Base-by-base conservation (phyloP, 2,888 invertebrate genomes). In the Euplexia lucipara region DNA sequence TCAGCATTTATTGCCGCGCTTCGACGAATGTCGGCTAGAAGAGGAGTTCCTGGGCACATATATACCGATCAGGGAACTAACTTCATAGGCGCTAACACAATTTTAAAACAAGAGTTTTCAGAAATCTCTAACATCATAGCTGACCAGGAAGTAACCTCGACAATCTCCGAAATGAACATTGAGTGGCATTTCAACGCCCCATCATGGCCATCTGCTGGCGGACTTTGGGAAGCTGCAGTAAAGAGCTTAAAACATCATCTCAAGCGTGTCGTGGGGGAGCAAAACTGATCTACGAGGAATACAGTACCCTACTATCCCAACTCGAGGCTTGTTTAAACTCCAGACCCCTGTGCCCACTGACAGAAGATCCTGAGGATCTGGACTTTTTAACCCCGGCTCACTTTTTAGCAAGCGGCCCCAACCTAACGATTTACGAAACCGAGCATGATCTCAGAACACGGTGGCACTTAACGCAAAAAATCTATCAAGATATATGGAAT, bases 41-140 rank as follows among this genome's bases (percentile, higher is more conserved):
- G 54, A 54, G 62, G 62, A 41, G 54, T 54, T 18, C 48, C 54
- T 0, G 62, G 48, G 4, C 54, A 54, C 34, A 62, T 62, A 1
- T 42, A 54, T 14, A 54, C 41, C 14, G 62, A 54, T n/a, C 62
- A 62, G 14, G 48, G 62, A 14, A 62, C 47, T 34, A 56, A 62
- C 37, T 63, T 63, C 20, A 63, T 63, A 16, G 62, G 56, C 18
- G 62, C 56, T 0, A 63, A 56, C 30, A 63, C 42, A 4, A 63
- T 63, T 5, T n/a, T 63, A 7, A 56, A 49, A 42, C 56, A 56
- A 56, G 56, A 63, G 18, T 7, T 10, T 7, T 2, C 12, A 2
- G 42, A 63, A 49, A 63, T 49, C 49, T 63, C 57, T 1, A 6
- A 26, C 1, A 56, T 57, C 10, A n/a, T 63, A 2, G 42, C 44